Evolutionary conservation across 2,888 invertebrate species (phyloP), one percentile per base, ranked within the genome.

Genomic region (Leptopilina myrica): DNA sequence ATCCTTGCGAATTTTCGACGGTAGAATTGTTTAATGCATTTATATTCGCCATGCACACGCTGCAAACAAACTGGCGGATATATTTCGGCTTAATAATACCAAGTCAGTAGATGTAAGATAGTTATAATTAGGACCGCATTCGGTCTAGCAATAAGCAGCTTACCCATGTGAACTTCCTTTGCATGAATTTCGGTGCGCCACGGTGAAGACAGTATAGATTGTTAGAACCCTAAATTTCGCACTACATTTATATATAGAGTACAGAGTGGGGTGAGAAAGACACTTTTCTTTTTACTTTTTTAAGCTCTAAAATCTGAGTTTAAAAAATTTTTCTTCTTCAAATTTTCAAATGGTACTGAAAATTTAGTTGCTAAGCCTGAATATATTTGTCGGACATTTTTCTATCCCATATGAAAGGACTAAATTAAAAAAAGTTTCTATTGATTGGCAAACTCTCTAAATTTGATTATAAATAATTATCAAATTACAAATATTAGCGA

Each of bases 111-210:
- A 91, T 91, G 89, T 86, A 88, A 91, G 91, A 91, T 91, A 91
- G 90, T 91, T 90, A 88, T 91, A 91, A 91, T 91, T 91, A 91
- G 90, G 89, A 87, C 85, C 86, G 88, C 87, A 87, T 88, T 87
- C 87, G 83, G 82, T 81, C 84, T 85, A 89, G 90, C 88, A 86
- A 87, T 87, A 86, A 87, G 87, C 88, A 83, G 85, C 83, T 88
- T 87, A 90, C 88, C 88, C 90, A 90, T 90, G 90, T 90, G 90
- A 89, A 90, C 89, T 89, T 90, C 90, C 90, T 90, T 86, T 83
- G 85, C 81, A 85, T 84, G 81, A 84, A 84, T 88, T 90, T 89
- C 84, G 87, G 86, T 83, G 84, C 82, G 82, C 81, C 33, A 33
- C 85, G 83, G 77, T 82, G 62, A 85, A 80, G 83, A 80, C 62